These are phyloP conservation scores for Drosophila heteroneura DNA, from an alignment of 2,888 invertebrate genomes.

Conservation along the genomic window DNA sequence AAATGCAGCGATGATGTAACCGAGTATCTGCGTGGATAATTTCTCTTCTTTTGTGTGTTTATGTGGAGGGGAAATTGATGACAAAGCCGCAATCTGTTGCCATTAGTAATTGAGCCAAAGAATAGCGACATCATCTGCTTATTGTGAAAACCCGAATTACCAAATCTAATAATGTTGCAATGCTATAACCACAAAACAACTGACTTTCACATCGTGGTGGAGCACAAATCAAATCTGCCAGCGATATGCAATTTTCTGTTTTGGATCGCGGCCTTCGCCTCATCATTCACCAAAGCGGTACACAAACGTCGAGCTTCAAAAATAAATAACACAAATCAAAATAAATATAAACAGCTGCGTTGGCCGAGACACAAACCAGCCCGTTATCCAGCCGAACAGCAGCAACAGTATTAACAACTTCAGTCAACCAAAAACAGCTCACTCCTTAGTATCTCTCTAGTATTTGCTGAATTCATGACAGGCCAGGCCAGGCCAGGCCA, in stretches of 20 bases:
- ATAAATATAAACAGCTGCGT: slow-evolving; percentile 25
- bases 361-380: slow-evolving; percentile 21
- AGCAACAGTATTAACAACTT: slow-evolving; percentile 37
- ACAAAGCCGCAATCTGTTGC: slow-evolving; percentile 26
- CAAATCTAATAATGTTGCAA: slow-evolving; percentile 28
- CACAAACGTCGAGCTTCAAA: slow-evolving; percentile 26
- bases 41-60: slow-evolving; percentile 27
- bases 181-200: slow-evolving; percentile 37
- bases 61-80: background rate
- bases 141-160: slow-evolving; percentile 42
- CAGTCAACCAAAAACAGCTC: slow-evolving; percentile 40
- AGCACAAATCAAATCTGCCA: slow-evolving; percentile 44
- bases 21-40: slow-evolving; percentile 24
- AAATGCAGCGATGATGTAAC: slow-evolving; percentile 58
- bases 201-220: slow-evolving; percentile 62
- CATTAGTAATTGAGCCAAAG: slow-evolving; percentile 54
- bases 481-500: slow-evolving; percentile 9
- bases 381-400: slow-evolving; percentile 18
- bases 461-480: slow-evolving; percentile 39
- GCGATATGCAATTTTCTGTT: slow-evolving; percentile 47
- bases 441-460: slow-evolving; percentile 16
- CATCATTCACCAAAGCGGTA: slow-evolving; percentile 31
- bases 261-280: slow-evolving; percentile 58
- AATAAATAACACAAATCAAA: slow-evolving; percentile 5
- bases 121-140: slow-evolving; percentile 55